These are phyloP conservation scores for Microctonus brassicae DNA, from an alignment of 2,888 invertebrate species.

Conservation along the genomic window DNA sequence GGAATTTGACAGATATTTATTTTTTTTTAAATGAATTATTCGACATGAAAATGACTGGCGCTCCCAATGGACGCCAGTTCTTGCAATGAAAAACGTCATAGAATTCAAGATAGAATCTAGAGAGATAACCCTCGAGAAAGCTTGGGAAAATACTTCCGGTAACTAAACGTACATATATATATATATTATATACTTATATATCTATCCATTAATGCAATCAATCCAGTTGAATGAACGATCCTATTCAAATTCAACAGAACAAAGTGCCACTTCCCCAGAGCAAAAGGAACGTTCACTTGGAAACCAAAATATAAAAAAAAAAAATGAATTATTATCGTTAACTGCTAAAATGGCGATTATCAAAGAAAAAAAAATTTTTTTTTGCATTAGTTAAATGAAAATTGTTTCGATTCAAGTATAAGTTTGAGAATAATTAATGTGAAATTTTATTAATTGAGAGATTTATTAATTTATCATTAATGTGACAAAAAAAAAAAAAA, in stretches of 20 bases:
- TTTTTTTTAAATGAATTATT: neutral
- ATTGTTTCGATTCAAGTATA: too few species aligned
- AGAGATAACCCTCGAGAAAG: neutral
- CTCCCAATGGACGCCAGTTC: conserved; percentile 18
- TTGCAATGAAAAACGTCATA: conserved; percentile 9
- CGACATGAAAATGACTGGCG: conserved; percentile 6
- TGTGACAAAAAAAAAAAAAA: too few species aligned
- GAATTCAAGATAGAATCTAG: neutral
- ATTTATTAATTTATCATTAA: too few species aligned
- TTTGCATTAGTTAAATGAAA: neutral
- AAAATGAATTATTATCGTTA: neutral
- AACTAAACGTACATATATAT: neutral
- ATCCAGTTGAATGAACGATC: conserved; percentile 10
- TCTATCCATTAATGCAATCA: conserved; percentile 20
- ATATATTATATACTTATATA: neutral
- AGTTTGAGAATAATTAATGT: too few species aligned
- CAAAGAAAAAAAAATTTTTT: neutral
- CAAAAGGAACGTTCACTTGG: neutral
- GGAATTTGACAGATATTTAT: neutral
- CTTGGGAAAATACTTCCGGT: conserved; percentile 9
- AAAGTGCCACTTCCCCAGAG: neutral
- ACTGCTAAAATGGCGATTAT: neutral
- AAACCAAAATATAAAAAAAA: neutral
- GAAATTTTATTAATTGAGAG: too few species aligned
- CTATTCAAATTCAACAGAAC: conserved; percentile 19